These are phyloP conservation scores for Phenacoccus solenopsis DNA, from an alignment of 1,140 invertebrate genomes.

Conservation along the genomic window DNA sequence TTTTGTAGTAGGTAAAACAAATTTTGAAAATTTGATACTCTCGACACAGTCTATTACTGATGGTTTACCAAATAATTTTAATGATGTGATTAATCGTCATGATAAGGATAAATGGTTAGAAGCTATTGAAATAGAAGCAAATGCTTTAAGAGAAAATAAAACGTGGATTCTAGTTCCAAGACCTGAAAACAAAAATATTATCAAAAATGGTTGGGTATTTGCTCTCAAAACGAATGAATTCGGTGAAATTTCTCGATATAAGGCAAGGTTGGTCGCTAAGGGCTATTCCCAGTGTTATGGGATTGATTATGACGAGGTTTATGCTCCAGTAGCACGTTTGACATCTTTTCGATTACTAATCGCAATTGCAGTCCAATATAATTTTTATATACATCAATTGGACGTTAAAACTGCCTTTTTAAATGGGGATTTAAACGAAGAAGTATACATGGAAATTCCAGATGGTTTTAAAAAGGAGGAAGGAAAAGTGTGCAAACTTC, in stretches of 20 bases:
- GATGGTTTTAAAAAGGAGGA: constrained; percentile 16
- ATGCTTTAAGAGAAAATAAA: constrained; percentile 23
- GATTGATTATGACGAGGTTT: constrained; percentile 34
- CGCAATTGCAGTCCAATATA: constrained; percentile 30
- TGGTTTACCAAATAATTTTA: not conserved
- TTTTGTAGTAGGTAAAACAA: too few relatives aligned
- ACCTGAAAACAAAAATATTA: constrained; percentile 28
- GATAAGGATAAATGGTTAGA: constrained; percentile 21
- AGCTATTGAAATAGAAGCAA: constrained; percentile 23
- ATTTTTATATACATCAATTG: constrained; percentile 31
- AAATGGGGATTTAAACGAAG: constrained; percentile 31
- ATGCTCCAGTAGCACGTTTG: constrained; percentile 31
- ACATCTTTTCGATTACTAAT: constrained; percentile 33
- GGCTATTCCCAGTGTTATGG: constrained; percentile 22
- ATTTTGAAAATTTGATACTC: too few relatives aligned
- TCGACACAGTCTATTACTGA: too few relatives aligned
- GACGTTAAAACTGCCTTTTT: constrained; percentile 36
- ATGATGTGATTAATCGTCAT: not conserved
- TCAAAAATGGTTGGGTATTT: constrained; percentile 31
- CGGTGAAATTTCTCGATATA: constrained; percentile 24
- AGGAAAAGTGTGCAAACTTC: constrained; percentile 27
- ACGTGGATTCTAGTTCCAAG: constrained; percentile 31
- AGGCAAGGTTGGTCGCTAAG: constrained; percentile 12
- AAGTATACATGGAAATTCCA: constrained; percentile 32
- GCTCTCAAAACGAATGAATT: not conserved